Conservation (phyloP, 2,113 vertebrate genomes). For the Gallinago paraguaiae region DNA sequence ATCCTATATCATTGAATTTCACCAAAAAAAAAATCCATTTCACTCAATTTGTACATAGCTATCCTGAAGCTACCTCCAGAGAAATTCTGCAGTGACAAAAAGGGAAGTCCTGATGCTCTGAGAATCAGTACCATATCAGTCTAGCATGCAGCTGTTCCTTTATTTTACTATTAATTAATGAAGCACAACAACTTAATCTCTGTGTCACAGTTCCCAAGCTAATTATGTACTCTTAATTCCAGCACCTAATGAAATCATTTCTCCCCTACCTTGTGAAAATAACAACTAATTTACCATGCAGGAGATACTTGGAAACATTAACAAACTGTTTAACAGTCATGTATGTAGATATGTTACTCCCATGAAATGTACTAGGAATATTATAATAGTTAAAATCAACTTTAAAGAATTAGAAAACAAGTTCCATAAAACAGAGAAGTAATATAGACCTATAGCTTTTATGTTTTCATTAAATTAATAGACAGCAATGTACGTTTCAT, state of each 20-base stretch:
- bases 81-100: background rate
- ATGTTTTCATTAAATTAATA: background rate
- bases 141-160: background rate
- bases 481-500: background rate
- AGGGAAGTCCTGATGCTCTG: background rate
- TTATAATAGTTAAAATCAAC: background rate
- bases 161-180: constrained; percentile 21
- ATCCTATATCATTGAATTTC: background rate
- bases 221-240: background rate
- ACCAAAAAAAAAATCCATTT: background rate
- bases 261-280: background rate
- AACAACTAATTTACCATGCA: background rate
- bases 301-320: background rate
- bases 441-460: background rate
- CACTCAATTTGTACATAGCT: background rate
- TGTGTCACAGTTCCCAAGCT: background rate
- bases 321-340: background rate
- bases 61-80: background rate
- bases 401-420: background rate
- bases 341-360: background rate
- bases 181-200: background rate
- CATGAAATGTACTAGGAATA: background rate
- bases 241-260: background rate
- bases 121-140: background rate
- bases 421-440: background rate